Evolutionary conservation across 1,140 invertebrate species (phyloP).

Genomic region (Drosophila pseudoananassae): DNA sequence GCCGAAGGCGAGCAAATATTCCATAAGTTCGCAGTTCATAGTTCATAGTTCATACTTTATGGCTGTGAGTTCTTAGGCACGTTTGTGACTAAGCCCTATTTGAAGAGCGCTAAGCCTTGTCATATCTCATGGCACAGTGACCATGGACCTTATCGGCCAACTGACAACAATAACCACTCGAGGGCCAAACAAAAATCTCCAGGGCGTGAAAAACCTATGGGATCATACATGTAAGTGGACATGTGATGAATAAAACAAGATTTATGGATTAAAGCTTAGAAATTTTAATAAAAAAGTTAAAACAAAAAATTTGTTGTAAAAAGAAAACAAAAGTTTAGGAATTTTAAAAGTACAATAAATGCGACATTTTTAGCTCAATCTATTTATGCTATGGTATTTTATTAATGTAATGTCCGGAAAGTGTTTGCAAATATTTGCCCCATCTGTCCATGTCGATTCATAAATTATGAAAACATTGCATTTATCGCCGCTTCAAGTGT

Average conservation of each 20-base stretch:
- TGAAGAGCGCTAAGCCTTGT: conserved; percentile 42
- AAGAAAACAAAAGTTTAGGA: too few relatives aligned
- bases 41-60: conserved; percentile 4
- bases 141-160: conserved; percentile 34
- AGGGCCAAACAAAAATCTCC: conserved; percentile 46
- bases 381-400: conserved; percentile 38
- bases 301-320: too few relatives aligned
- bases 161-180: conserved; percentile 76
- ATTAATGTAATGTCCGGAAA: conserved; percentile 58
- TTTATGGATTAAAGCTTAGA: too few relatives aligned
- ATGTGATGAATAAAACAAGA: too few relatives aligned
- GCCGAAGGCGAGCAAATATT: conserved; percentile 56
- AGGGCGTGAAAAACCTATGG: conserved; percentile 38
- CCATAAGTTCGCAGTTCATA: conserved; percentile 51
- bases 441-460: conserved; percentile 53
- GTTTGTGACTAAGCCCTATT: conserved; percentile 52
- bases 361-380: conserved; percentile 20
- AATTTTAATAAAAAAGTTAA: too few relatives aligned
- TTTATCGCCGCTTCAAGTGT: conserved; percentile 58
- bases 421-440: conserved; percentile 51
- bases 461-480: conserved; percentile 63
- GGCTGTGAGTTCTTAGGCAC: background rate
- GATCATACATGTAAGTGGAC: background rate
- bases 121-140: conserved; percentile 61
- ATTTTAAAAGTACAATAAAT: conserved; percentile 29